Evolutionary conservation across 2,113 vertebrate genomes (phyloP).

Genomic region (Pseudonaja textilis): DNA sequence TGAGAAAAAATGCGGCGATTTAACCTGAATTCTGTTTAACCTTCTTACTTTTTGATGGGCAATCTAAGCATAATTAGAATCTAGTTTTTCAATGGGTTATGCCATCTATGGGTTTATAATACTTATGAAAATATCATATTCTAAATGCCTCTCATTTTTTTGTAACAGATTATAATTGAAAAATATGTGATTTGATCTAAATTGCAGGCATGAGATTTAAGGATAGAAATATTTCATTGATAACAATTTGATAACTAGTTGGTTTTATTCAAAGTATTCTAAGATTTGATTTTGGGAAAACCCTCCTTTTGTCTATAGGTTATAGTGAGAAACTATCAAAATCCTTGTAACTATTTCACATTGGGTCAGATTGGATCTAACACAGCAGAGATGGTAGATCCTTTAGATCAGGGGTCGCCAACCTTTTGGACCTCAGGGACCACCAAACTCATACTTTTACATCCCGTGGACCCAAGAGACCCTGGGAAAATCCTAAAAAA

Average conservation of each 20-base stretch:
- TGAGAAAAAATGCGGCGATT: not conserved
- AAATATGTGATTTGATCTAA: not conserved
- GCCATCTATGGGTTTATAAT: not conserved
- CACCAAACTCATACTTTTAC: no score
- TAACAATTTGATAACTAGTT: not conserved
- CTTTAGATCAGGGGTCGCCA: no score
- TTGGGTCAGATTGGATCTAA: not conserved
- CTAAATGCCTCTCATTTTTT: no score
- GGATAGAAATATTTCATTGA: not conserved
- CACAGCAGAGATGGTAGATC: not conserved
- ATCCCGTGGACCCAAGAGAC: no score
- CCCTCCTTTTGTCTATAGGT: not conserved
- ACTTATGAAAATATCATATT: not conserved
- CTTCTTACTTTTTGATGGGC: not conserved
- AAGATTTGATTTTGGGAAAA: not conserved
- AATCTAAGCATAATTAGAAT: not conserved
- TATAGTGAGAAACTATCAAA: not conserved
- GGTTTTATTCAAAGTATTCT: not conserved
- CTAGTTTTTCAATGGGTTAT: not conserved
- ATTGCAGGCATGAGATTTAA: not conserved
- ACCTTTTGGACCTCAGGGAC: no score
- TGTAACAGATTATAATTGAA: no score
- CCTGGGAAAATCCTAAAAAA: no score
- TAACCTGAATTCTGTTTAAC: not conserved
- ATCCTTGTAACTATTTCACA: not conserved